Evolutionary conservation across 2,113 vertebrate genomes (phyloP).

Genomic region (Orthonyx spaldingii): DNA sequence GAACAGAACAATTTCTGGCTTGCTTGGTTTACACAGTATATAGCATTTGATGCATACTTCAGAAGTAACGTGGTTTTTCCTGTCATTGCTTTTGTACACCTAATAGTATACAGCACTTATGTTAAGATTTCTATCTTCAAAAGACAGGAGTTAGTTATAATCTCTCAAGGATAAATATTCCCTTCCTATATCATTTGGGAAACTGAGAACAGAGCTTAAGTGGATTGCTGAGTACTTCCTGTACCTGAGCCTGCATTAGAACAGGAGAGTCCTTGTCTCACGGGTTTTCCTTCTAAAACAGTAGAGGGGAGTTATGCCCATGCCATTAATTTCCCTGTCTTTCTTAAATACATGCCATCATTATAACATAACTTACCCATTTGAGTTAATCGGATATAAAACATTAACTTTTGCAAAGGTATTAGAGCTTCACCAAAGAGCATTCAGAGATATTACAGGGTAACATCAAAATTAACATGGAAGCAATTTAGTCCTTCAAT

Average conservation of each 20-base stretch:
- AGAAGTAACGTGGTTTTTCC: neutral
- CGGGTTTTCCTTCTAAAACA: neutral
- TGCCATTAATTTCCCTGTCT: slow-evolving; percentile 10
- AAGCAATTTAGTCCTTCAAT: slow-evolving; percentile 8
- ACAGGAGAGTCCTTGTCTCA: neutral
- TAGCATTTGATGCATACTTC: slow-evolving; percentile 23
- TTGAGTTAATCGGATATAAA: slow-evolving; percentile 46
- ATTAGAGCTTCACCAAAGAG: slow-evolving; percentile 19
- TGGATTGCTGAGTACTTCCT: neutral
- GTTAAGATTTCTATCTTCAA: neutral
- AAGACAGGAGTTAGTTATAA: neutral
- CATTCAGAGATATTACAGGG: neutral
- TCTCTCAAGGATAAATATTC: neutral
- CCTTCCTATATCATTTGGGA: neutral
- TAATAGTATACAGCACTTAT: neutral
- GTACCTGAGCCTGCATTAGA: neutral
- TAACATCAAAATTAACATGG: slow-evolving; percentile 47
- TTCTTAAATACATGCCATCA: slow-evolving; percentile 17
- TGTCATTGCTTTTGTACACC: neutral
- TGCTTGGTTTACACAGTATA: neutral
- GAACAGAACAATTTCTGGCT: neutral
- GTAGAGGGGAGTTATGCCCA: neutral
- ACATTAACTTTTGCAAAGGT: slow-evolving; percentile 33
- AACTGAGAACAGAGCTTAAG: neutral
- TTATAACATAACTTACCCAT: slow-evolving; percentile 24